Evolutionary conservation across 1,140 invertebrate species (phyloP).

Genomic region (Homarus americanus): DNA sequence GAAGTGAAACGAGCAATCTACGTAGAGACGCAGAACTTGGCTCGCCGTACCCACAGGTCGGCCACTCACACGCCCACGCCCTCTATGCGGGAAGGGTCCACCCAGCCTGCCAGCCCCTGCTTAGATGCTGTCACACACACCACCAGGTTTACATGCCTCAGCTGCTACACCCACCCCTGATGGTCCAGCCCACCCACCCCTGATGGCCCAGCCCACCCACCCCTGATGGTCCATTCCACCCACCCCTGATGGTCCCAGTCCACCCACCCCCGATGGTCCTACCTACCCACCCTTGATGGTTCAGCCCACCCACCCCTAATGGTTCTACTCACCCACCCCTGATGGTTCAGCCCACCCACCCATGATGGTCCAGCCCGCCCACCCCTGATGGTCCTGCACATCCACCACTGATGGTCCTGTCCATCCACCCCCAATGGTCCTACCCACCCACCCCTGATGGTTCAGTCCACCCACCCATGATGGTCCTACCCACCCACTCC

Average conservation of each 20-base stretch:
- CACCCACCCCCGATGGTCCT: background rate
- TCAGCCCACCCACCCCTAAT: background rate
- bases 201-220: background rate
- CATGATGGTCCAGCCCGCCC: too few species aligned
- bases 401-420: too few species aligned
- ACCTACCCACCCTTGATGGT: too few species aligned
- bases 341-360: too few species aligned
- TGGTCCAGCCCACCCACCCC: background rate
- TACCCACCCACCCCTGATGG: too few species aligned
- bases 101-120: background rate
- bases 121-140: background rate
- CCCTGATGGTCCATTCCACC: background rate
- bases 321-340: too few species aligned
- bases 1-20: slow-evolving; percentile 73
- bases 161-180: background rate
- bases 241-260: background rate
- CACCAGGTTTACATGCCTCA: background rate
- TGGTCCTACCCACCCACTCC: too few species aligned
- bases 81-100: background rate
- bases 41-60: slow-evolving; percentile 44
- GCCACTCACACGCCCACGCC: background rate
- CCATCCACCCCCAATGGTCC: background rate
- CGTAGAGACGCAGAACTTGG: slow-evolving; percentile 66
- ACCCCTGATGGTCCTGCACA: too few species aligned
- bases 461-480: background rate